phyloP scores from a whole-genome alignment of 1,140 invertebrate species.

The Bilobella aurantiaca region DNA sequence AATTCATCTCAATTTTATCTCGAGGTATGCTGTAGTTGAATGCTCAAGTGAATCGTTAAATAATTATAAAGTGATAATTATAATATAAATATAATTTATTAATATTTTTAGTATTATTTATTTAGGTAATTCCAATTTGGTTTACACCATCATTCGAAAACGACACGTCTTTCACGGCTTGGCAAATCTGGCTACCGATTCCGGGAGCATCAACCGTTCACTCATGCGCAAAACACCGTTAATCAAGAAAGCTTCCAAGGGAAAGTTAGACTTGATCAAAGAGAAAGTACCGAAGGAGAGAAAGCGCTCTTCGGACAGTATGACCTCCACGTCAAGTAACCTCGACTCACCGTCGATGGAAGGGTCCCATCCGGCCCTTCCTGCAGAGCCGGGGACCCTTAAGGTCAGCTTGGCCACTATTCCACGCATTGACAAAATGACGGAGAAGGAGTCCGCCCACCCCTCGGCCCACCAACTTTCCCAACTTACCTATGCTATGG shows the following conservation, averaged over 20 bases:
- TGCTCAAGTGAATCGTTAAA: too few relatives aligned
- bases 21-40: too few relatives aligned
- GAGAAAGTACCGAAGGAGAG: constrained; percentile 29
- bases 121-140: constrained; percentile 86
- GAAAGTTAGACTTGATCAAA: constrained; percentile 26
- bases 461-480: constrained; percentile 43
- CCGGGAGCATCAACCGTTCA: constrained; percentile 73
- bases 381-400: constrained; percentile 61
- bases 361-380: constrained; percentile 68
- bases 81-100: too few relatives aligned
- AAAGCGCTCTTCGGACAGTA: constrained; percentile 30
- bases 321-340: constrained; percentile 37
- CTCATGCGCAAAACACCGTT: constrained; percentile 44
- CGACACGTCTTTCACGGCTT: constrained; percentile 92
- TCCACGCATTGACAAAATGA: constrained; percentile 78
- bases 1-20: too few relatives aligned
- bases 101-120: constrained; percentile 29
- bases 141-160: constrained; percentile 98
- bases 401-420: constrained; percentile 35
- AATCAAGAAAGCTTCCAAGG: constrained; percentile 33
- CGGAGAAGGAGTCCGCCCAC: constrained; percentile 82
- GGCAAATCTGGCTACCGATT: constrained; percentile 89
- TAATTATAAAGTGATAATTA: too few relatives aligned
- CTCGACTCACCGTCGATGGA: constrained; percentile 56
- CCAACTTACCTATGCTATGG: constrained; percentile 36